Base-by-base conservation (phyloP, 2,888 invertebrate species). In the Nephrotoma guestfalica region DNA sequence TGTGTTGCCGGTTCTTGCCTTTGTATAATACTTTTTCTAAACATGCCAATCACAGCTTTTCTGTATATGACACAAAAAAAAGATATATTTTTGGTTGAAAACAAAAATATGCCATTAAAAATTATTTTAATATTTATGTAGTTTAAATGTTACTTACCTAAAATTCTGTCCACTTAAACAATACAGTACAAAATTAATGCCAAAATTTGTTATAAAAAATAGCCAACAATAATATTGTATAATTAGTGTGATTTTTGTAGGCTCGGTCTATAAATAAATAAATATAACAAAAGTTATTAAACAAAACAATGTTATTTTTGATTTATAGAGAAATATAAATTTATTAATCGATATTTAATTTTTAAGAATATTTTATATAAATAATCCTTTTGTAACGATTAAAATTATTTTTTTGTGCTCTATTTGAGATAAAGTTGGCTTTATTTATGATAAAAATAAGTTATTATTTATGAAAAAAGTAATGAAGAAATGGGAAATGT, bases 81-180 rank as follows among this genome's bases (percentile, higher is more conserved):
- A 51, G 3, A 40, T 30, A 7, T 4, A 86, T 30, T 30, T 30
- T 30, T 30, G 30, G 3, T 51, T 15, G n/a, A 47, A 47, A 71
- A 71, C 30, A 86, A 85, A 15, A 42, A 85, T 83, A 41, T 47
- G 18, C 15, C 7, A 86, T n/a, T 6, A 45, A 41, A 45, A 13
- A 30, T 30, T 30, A 2, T 30, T 30, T 51, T 84, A 51, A 30
- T 30, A 30, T 30, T 0, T 30, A 30, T 30, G n/a, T 47, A 47
- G 51, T 83, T 87, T 85, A 43, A 18, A 85, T 43, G 83, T 4
- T 0, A 93, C 94, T 51, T 93, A 93, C 87, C 96, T 92, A 91
- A 96, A 97, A 92, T 96, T 96, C 90, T 95, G 95, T 0, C 96
- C 96, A 89, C 94, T 95, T 86, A 95, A 93, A 91, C 96, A 97